These are phyloP conservation scores for Selenia dentaria DNA, from an alignment of 2,888 invertebrate genomes.

Conservation along the genomic window DNA sequence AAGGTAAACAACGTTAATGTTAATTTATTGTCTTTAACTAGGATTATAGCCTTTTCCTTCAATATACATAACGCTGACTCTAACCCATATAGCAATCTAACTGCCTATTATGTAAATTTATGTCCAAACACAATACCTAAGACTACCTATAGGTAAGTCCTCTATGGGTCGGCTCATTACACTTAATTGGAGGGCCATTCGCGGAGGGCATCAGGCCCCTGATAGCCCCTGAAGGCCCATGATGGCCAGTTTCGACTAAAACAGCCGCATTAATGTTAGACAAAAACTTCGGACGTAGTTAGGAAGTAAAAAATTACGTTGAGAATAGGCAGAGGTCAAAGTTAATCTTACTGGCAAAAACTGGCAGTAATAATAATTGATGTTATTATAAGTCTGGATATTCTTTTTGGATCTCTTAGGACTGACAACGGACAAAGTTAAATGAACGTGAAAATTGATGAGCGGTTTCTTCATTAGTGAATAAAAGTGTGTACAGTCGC, in stretches of 20 bases:
- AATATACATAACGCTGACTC: constrained; percentile 22
- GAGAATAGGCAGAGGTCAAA: neutral
- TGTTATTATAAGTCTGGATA: too few relatives aligned
- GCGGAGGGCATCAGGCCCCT: constrained; percentile 63
- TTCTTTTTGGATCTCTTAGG: too few relatives aligned
- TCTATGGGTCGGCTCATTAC: constrained; percentile 74
- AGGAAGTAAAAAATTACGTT: constrained; percentile 42
- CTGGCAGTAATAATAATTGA: too few relatives aligned
- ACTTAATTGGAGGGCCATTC: constrained; percentile 82
- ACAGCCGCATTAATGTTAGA: constrained; percentile 60
- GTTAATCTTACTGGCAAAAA: neutral
- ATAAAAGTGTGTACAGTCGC: too few relatives aligned
- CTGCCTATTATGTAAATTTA: constrained; percentile 50
- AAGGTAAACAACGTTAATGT: too few relatives aligned
- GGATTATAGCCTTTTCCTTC: constrained; percentile 3
- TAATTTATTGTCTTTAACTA: too few relatives aligned
- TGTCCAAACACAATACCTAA: constrained; percentile 22
- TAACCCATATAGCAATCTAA: constrained; percentile 27
- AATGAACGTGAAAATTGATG: too few relatives aligned
- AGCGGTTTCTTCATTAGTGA: too few relatives aligned
- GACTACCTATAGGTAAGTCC: constrained; percentile 48
- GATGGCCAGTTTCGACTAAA: constrained; percentile 59
- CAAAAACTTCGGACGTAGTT: constrained; percentile 57
- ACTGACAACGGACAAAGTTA: too few relatives aligned
- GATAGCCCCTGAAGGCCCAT: constrained; percentile 47